Base-by-base conservation (phyloP, 2,888 invertebrate species). In the Agrilus biguttatus region DNA sequence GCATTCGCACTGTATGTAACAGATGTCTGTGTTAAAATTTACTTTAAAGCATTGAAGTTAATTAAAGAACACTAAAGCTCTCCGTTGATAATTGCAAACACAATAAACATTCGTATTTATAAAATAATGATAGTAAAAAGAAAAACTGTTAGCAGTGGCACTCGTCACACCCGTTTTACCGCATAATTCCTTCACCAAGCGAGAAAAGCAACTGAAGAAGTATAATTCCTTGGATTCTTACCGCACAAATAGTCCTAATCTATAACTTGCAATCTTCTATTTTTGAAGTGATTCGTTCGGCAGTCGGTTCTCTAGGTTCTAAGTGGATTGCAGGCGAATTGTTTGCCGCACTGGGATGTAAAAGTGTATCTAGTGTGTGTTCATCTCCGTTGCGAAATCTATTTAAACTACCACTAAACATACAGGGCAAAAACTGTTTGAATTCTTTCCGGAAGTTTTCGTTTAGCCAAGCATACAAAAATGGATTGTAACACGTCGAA, bases 381-480 rank as follows among this genome's bases (percentile, higher is more conserved):
- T 60, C 59, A 46, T 60, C 56, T 13, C 54, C 55, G 42, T 54
- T 58, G 46, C 58, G 56, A 45, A 57, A 58, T 41, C 58, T 49
- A 43, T 55, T 52, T 19, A 53, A 49, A 19, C 46, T 50, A 36
- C 51, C 51, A 36, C 57, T 50, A 33, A 56, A 49, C 36, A 78
- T 76, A 55, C 78, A 78, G 7, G 78, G 78, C 51, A 79, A 68
- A 44, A 86, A 75, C 62, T 81, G 79, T 59, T 84, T 88, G 63
- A 93, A 92, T 63, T 93, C 91, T 62, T 92, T 91, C 39, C 91
- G 78, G 59, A 95, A 95, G 63, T 87, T 88, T 55, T 93, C 93
- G 66, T 96, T 97, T 70, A 96, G 80, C 92, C 93, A 96, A 17
- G 93, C 93, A 65, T 96, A 96, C 36, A 96, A 77, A 60, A 96